A percentile compares a stretch with the other conserved stretches of the same genome.
Conservation (phyloP, 2,888 invertebrate genomes). For the Xanthia icteritia region DNA sequence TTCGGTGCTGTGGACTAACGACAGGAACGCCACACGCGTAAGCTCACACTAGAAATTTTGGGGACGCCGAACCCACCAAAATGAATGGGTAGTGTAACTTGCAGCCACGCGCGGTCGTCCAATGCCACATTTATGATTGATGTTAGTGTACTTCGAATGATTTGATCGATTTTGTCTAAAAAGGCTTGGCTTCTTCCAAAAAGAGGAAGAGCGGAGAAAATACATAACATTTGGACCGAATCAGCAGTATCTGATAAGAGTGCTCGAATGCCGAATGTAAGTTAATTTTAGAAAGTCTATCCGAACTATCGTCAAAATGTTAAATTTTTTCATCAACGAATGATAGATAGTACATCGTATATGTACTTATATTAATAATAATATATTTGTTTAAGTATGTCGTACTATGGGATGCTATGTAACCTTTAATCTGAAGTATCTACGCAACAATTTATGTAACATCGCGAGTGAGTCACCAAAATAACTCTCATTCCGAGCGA, state of each 20-base stretch:
- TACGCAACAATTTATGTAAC: slow-evolving; percentile 45
- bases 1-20: not conserved
- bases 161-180: too few species aligned
- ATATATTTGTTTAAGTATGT: not conserved
- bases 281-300: too few species aligned
- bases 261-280: too few species aligned
- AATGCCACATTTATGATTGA: too few species aligned
- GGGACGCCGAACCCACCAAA: not conserved
- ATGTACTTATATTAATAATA: not conserved
- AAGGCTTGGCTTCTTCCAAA: too few species aligned
- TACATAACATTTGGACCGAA: too few species aligned
- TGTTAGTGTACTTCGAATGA: too few species aligned
- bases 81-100: not conserved
- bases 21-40: not conserved
- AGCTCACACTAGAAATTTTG: too few species aligned
- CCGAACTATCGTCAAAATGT: too few species aligned
- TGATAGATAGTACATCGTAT: not conserved
- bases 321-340: too few species aligned
- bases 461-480: slow-evolving; percentile 43
- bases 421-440: slow-evolving; percentile 42
- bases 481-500: slow-evolving; percentile 53
- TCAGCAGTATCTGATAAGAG: not conserved
- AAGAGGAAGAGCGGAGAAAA: too few species aligned
- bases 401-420: slow-evolving; percentile 10
- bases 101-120: too few species aligned